phyloP scores from a whole-genome alignment of 2,113 vertebrate species.

The Amblyopsis rosae region DNA sequence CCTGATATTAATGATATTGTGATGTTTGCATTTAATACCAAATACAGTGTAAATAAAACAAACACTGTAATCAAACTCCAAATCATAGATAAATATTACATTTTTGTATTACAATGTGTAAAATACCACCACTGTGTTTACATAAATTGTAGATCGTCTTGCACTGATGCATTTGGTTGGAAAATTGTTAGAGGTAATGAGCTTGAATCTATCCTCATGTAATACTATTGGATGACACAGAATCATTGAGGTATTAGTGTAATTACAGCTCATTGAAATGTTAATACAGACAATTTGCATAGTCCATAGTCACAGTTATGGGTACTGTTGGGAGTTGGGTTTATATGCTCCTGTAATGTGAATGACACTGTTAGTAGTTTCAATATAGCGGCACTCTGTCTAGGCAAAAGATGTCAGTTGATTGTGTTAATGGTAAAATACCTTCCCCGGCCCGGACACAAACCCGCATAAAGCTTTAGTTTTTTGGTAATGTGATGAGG shows the following conservation, averaged over 20 bases:
- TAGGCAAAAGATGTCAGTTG: conserved; percentile 3
- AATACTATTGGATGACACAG: conserved; percentile 34
- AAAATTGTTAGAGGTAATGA: conserved; percentile 20
- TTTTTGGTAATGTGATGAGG: conserved; percentile 9
- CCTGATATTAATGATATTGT: too few relatives aligned
- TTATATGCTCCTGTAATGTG: conserved; percentile 27
- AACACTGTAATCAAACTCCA: background rate
- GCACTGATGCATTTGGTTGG: conserved; percentile 4
- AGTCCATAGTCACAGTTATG: conserved; percentile 34
- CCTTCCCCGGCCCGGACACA: conserved; percentile 12
- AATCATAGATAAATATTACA: background rate
- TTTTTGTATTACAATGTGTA: too few relatives aligned
- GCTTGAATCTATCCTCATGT: conserved; percentile 30
- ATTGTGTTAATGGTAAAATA: conserved; percentile 11
- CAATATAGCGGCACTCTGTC: conserved; percentile 13
- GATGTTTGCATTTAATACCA: too few relatives aligned
- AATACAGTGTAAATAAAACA: too few relatives aligned
- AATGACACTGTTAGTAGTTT: conserved; percentile 16
- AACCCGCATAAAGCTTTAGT: background rate
- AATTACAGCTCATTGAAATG: conserved; percentile 47
- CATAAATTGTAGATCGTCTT: conserved; percentile 3
- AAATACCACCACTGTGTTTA: too few relatives aligned
- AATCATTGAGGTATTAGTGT: conserved; percentile 40
- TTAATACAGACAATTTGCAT: conserved; percentile 28
- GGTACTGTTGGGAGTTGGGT: conserved; percentile 32